Percentiles rank a stretch among this genome's conserved stretches.
Conservation (phyloP, 2,888 invertebrate genomes). For the Stenolophus ochropezus region DNA sequence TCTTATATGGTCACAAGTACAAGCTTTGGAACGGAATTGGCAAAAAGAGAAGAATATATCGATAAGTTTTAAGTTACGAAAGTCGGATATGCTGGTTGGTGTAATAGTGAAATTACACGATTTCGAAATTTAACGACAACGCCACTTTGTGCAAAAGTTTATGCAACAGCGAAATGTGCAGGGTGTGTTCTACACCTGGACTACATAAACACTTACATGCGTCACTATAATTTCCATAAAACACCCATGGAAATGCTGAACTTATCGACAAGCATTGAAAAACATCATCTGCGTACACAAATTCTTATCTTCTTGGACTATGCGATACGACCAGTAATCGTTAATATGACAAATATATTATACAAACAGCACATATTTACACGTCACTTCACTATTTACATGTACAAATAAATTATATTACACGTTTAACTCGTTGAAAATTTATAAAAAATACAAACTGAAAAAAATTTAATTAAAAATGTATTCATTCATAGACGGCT, state of each 20-base stretch:
- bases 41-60: constrained; percentile 42
- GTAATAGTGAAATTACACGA: constrained; percentile 66
- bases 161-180: constrained; percentile 56
- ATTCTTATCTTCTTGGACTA: constrained; percentile 65
- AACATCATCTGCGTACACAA: constrained; percentile 63
- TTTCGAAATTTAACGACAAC: constrained; percentile 65
- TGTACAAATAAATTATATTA: constrained; percentile 55
- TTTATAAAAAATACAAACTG: constrained; percentile 61
- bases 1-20: constrained; percentile 29
- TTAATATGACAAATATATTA: constrained; percentile 54
- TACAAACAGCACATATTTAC: constrained; percentile 60
- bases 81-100: constrained; percentile 61
- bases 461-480: constrained; percentile 60
- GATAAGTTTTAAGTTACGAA: constrained; percentile 53
- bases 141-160: constrained; percentile 63
- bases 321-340: constrained; percentile 62
- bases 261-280: constrained; percentile 62
- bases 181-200: constrained; percentile 60
- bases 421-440: constrained; percentile 54
- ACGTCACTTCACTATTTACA: constrained; percentile 58
- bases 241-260: constrained; percentile 59
- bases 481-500: constrained; percentile 60
- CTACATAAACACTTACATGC: constrained; percentile 64
- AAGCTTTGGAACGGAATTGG: constrained; percentile 19
- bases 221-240: constrained; percentile 61